These are phyloP conservation scores for Ameiurus melas DNA, from an alignment of 2,113 vertebrate species.

Conservation along the genomic window DNA sequence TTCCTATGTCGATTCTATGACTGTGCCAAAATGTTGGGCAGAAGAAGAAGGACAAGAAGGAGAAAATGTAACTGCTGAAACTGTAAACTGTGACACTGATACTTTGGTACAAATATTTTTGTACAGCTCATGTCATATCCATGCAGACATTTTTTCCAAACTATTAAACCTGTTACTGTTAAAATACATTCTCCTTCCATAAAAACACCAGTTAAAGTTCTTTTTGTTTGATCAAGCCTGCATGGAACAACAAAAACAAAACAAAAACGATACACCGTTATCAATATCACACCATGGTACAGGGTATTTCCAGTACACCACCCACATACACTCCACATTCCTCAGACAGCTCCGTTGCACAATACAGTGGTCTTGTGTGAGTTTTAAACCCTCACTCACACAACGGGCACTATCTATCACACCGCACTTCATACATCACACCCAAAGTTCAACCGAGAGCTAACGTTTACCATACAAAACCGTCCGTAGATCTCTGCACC, in stretches of 20 bases:
- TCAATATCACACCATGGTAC: slow-evolving; percentile 8
- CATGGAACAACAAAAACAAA: not conserved
- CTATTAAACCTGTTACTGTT: not conserved
- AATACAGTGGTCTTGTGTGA: slow-evolving; percentile 7
- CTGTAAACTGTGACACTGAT: not conserved
- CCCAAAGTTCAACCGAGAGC: not conserved
- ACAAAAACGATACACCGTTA: not conserved
- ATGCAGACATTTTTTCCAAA: not conserved
- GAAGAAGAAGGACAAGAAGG: not conserved
- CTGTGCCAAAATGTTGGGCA: not conserved
- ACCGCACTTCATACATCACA: slow-evolving; percentile 32
- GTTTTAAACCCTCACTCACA: slow-evolving; percentile 32
- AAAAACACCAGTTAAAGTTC: not conserved
- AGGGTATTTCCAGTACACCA: slow-evolving; percentile 14
- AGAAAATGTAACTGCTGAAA: not conserved
- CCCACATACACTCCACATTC: slow-evolving; percentile 45
- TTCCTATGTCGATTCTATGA: not conserved
- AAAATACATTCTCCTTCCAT: not conserved
- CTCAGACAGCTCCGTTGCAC: slow-evolving; percentile 45
- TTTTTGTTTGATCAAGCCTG: not conserved
- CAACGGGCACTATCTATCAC: not conserved
- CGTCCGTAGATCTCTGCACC: not conserved
- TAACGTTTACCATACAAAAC: slow-evolving; percentile 23
- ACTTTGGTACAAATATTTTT: not conserved
- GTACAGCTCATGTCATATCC: not conserved